phyloP scores from a whole-genome alignment of 2,797 vertebrate species.

The Notamacropus eugenii region DNA sequence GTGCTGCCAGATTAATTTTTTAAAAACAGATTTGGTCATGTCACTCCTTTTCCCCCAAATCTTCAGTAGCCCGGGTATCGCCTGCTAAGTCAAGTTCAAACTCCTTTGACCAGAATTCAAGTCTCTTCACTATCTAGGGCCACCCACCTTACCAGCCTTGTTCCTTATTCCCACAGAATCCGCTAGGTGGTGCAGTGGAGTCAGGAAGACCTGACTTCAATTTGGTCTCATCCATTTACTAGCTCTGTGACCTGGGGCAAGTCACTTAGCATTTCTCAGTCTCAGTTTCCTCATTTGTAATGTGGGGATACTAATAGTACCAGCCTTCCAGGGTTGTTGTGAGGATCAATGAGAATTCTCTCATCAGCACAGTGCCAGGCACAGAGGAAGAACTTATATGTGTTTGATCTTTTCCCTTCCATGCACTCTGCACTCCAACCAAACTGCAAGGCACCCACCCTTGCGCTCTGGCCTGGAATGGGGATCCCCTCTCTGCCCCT shows the following conservation, averaged over 20 bases:
- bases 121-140: background rate
- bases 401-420: background rate
- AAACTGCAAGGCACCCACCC: background rate
- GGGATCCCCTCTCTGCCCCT: background rate
- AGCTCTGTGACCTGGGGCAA: too few relatives aligned
- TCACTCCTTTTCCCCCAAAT: background rate
- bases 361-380: background rate
- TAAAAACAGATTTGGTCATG: background rate
- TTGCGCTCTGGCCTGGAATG: too few relatives aligned
- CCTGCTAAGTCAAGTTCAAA: background rate
- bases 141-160: background rate
- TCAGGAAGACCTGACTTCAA: background rate
- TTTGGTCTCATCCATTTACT: too few relatives aligned
- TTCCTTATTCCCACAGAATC: background rate
- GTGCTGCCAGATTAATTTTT: background rate
- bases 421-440: background rate
- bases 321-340: background rate
- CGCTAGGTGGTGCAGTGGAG: background rate
- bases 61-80: background rate
- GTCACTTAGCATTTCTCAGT: background rate
- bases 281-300: background rate
- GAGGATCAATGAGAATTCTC: too few relatives aligned
- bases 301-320: background rate
- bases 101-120: background rate
- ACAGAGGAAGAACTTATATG: background rate